Conservation (phyloP, 1,140 invertebrate species). For the Heliconius hewitsoni region DNA sequence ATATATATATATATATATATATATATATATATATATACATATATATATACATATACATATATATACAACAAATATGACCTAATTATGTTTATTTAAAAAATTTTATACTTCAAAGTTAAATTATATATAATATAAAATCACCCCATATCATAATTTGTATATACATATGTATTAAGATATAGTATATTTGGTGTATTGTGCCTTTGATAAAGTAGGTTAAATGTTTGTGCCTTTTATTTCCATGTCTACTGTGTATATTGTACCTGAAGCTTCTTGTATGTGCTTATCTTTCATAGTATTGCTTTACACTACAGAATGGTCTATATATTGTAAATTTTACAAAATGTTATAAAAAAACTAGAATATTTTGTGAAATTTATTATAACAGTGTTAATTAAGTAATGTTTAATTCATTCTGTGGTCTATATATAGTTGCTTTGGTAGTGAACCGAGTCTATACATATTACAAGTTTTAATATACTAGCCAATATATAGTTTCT, state of each 20-base stretch:
- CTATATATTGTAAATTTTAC: neutral
- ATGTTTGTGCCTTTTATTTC: constrained; percentile 77
- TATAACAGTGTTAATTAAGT: neutral
- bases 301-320: constrained; percentile 20
- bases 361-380: too few relatives aligned
- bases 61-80: too few relatives aligned
- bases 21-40: too few relatives aligned
- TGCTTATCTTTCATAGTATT: constrained; percentile 32
- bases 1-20: too few relatives aligned
- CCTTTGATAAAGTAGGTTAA: constrained; percentile 74
- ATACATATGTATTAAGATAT: constrained; percentile 41
- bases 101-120: neutral
- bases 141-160: constrained; percentile 16
- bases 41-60: too few relatives aligned
- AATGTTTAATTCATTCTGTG: neutral
- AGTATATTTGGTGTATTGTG: constrained; percentile 70
- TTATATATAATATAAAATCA: neutral
- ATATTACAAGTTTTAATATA: too few relatives aligned
- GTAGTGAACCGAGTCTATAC: too few relatives aligned
- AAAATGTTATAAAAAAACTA: neutral
- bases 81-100: neutral
- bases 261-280: constrained; percentile 69
- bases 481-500: too few relatives aligned
- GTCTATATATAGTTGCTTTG: neutral
- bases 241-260: constrained; percentile 62